Evolutionary conservation across 1,140 invertebrate genomes (phyloP).

Genomic region (Euglossa dilemma): DNA sequence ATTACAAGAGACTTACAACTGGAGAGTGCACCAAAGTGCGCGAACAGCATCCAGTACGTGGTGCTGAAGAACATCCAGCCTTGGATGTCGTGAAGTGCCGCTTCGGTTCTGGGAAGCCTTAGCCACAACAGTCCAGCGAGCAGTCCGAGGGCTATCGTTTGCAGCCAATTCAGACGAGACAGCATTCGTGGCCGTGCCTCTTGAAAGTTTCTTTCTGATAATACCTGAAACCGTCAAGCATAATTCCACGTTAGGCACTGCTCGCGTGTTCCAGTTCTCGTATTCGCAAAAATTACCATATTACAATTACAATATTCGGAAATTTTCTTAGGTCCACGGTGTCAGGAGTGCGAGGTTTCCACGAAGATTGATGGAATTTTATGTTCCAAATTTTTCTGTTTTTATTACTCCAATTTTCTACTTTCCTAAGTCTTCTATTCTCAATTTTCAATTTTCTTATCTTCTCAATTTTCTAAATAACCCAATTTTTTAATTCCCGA

Average conservation of each 20-base stretch:
- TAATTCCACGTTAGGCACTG: background rate
- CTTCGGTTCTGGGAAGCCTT: conserved; percentile 88
- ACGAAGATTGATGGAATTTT: no score
- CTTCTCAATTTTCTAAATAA: no score
- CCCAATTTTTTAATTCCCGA: no score
- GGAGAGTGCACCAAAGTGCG: conserved; percentile 90
- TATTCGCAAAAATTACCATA: no score
- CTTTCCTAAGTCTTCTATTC: no score
- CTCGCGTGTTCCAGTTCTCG: no score
- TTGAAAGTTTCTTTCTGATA: conserved; percentile 91
- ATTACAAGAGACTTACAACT: conserved; percentile 85
- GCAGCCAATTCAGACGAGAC: conserved; percentile 91
- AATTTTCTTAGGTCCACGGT: no score
- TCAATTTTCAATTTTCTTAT: no score
- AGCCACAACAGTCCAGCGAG: conserved; percentile 92
- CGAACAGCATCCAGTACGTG: conserved; percentile 94
- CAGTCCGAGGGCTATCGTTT: conserved; percentile 89
- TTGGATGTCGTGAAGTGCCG: conserved; percentile 90
- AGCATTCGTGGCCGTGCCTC: conserved; percentile 90
- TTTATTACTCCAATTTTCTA: no score
- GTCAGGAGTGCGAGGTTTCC: no score
- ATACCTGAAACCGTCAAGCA: conserved; percentile 78
- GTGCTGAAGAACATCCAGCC: conserved; percentile 95
- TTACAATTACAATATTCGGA: no score
- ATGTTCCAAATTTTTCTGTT: no score